Conservation (phyloP, 2,888 invertebrate species). For the Volucella zonaria region DNA sequence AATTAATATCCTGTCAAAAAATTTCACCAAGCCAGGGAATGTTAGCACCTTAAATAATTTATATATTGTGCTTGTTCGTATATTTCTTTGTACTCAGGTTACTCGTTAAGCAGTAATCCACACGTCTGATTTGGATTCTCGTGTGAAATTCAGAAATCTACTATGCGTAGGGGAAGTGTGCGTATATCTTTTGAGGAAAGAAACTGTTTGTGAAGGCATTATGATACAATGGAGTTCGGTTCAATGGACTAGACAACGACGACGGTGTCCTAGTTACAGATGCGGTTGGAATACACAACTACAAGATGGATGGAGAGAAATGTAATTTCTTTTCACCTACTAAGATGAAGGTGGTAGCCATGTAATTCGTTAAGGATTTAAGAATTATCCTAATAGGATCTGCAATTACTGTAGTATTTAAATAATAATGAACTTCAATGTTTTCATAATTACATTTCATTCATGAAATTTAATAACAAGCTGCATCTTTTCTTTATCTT, state of each 20-base stretch:
- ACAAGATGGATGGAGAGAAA: constrained; percentile 28
- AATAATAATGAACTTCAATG: constrained; percentile 66
- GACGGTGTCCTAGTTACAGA: constrained; percentile 16
- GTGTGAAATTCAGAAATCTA: constrained; percentile 33
- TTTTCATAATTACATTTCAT: constrained; percentile 64
- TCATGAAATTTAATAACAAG: constrained; percentile 60
- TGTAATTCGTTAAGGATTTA: constrained; percentile 51
- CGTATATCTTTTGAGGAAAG: constrained; percentile 3
- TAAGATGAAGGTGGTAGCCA: not conserved
- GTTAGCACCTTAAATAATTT: constrained; percentile 39
- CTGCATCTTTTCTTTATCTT: not conserved
- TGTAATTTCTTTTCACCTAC: constrained; percentile 29
- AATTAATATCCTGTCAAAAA: constrained; percentile 50
- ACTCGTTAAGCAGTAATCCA: constrained; percentile 41
- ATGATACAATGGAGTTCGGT: constrained; percentile 30
- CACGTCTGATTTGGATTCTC: constrained; percentile 18
- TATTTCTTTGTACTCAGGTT: not conserved
- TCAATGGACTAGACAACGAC: constrained; percentile 56
- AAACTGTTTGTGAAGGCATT: constrained; percentile 56
- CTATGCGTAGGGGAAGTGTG: constrained; percentile 19
- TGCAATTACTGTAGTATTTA: constrained; percentile 63
- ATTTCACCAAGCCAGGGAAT: not conserved
- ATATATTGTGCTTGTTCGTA: constrained; percentile 1
- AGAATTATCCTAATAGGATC: constrained; percentile 65
- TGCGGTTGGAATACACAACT: constrained; percentile 60